phyloP scores from a whole-genome alignment of 1,140 invertebrate genomes.

The Meteorus sp. region DNA sequence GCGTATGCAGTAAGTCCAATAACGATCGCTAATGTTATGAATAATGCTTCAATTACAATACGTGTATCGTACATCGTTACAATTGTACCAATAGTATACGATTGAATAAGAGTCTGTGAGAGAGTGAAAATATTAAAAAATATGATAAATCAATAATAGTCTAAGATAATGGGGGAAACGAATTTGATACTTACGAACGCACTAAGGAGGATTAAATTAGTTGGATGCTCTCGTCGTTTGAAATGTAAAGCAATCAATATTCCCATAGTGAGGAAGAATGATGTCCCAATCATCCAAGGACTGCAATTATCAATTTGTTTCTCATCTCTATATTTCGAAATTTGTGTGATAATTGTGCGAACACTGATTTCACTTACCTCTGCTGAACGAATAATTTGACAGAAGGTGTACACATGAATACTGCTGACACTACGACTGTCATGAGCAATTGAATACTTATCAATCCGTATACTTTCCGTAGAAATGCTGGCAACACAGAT shows the following conservation, averaged over 20 bases:
- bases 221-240: slow-evolving; percentile 68
- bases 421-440: slow-evolving; percentile 67
- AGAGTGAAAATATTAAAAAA: slow-evolving; percentile 26
- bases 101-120: slow-evolving; percentile 72
- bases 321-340: neutral
- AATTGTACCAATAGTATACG: slow-evolving; percentile 73
- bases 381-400: slow-evolving; percentile 69
- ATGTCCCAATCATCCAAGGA: slow-evolving; percentile 65
- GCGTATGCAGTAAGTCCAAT: slow-evolving; percentile 74
- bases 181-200: slow-evolving; percentile 73
- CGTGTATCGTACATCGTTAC: slow-evolving; percentile 73
- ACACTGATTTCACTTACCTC: slow-evolving; percentile 61
- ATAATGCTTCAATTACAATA: slow-evolving; percentile 75
- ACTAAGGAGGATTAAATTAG: slow-evolving; percentile 69
- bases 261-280: slow-evolving; percentile 64
- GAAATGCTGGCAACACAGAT: slow-evolving; percentile 59
- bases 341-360: neutral
- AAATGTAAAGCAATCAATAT: slow-evolving; percentile 66
- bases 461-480: slow-evolving; percentile 84
- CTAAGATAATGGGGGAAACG: slow-evolving; percentile 37
- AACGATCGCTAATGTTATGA: slow-evolving; percentile 73
- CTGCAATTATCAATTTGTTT: slow-evolving; percentile 47
- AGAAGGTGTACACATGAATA: slow-evolving; percentile 65
- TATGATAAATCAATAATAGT: neutral
- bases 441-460: slow-evolving; percentile 73